Base-by-base conservation (phyloP, 2,797 vertebrate genomes). In the Triplophysa bombifrons region DNA sequence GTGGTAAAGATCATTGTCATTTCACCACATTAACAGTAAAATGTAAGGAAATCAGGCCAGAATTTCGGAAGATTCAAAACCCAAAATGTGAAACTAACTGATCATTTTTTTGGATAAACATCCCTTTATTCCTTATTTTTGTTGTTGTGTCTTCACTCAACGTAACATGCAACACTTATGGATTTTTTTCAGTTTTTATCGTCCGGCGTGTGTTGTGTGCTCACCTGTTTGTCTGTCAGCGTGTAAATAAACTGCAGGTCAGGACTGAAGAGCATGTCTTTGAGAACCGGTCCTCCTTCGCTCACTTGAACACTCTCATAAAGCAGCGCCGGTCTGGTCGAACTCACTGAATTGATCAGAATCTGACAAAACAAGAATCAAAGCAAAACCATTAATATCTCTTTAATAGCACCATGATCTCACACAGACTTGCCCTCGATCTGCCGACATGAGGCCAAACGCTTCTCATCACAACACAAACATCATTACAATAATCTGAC, bases 231-330 rank as follows among this genome's bases (percentile, higher is more conserved):
- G 85, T 98, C 96, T 0, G 95, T 98, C 91, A 99, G 95, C 5
- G 95, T 94, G 12, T 99, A 99, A 86, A 99, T 94, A 88, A 95
- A 88, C 88, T 96, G 96, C 82, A 83, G 93, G 90, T 98, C 95
- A 0, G 96, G 97, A 83, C 97, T 98, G 88, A 98, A 95, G 75
- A 97, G 92, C 85, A 98, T 92, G 91, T 99, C 97, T 64, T 95
- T 90, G 67, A 97, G 91, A 85, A 98, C 92, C 56, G 96, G 93
- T 78, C 88, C 95, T 30, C 96, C 96, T 22, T 97, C 95, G 0
- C 96, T 96, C 14, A 97, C 95, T 0, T 95, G 92, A 25, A 98
- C 96, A 0, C 95, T 98, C 89, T 99, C 97, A 0, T 98, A 99
- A 44, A 96, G 93, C 89, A 96, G 91, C 0, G 93, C 94, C 0